Evolutionary conservation across 2,113 vertebrate species (phyloP).

Genomic region (Podarcis muralis): DNA sequence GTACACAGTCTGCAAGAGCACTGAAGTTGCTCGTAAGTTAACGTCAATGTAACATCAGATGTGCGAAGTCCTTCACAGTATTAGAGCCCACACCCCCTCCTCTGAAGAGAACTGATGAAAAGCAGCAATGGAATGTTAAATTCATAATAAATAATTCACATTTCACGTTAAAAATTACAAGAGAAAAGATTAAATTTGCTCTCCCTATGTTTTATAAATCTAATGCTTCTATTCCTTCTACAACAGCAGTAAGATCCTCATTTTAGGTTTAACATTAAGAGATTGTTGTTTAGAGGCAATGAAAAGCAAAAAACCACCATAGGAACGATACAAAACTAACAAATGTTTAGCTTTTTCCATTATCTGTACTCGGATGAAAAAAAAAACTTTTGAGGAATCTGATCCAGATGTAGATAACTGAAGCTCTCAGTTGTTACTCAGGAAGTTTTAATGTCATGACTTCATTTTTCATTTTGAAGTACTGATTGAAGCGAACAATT

Average conservation of each 20-base stretch:
- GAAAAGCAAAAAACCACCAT: constrained; percentile 75
- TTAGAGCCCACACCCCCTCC: constrained; percentile 64
- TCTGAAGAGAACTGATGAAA: constrained; percentile 62
- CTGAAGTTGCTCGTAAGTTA: constrained; percentile 59
- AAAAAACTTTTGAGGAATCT: constrained; percentile 57
- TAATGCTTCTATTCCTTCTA: constrained; percentile 60
- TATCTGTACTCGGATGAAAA: constrained; percentile 68
- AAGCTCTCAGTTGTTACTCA: constrained; percentile 77
- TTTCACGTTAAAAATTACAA: constrained; percentile 75
- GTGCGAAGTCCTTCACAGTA: constrained; percentile 65
- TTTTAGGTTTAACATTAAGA: constrained; percentile 75
- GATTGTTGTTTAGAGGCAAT: constrained; percentile 67
- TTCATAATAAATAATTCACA: constrained; percentile 81
- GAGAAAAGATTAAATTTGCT: constrained; percentile 68
- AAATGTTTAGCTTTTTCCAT: constrained; percentile 73
- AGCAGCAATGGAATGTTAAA: constrained; percentile 76
- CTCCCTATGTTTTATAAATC: constrained; percentile 71
- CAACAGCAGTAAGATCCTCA: constrained; percentile 71
- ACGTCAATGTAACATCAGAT: constrained; percentile 55
- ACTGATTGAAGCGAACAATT: constrained; percentile 93
- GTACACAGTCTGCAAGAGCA: constrained; percentile 35
- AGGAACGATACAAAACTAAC: constrained; percentile 74
- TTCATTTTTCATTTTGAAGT: constrained; percentile 96
- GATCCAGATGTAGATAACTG: constrained; percentile 57
- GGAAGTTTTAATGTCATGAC: constrained; percentile 84